Evolutionary conservation across 2,113 vertebrate genomes (phyloP), one percentile per base, ranked within the genome.

Genomic region (Elanoides forficatus): DNA sequence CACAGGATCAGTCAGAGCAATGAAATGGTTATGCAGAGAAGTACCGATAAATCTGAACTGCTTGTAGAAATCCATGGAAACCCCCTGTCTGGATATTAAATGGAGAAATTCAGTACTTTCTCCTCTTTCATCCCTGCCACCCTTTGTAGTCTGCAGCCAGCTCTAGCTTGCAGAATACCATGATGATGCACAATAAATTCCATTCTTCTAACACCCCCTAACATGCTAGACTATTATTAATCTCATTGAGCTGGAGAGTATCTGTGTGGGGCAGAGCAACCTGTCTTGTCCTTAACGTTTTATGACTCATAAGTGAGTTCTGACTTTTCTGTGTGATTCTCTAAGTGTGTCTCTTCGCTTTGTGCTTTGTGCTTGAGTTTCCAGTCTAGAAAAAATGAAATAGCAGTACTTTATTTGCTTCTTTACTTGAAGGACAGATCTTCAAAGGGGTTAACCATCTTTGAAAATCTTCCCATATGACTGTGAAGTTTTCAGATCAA

Each of bases 401-500:
- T 38, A 30, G 18, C 38, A 88, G 19, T 74, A 42, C 40, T 80
- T 85, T 19, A 59, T 75, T 91, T 81, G 13, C 26, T 88, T 62
- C 56, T 80, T 93, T 93, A 50, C 32, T 79, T 86, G 79, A 88
- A 66, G 56, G 27, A 65, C 5, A 72, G 32, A 86, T 72, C 59
- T 90, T 93, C 55, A 90, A 83, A 90, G 11, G 2, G 9, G 5
- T 72, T 80, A 86, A 92, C 30, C 10, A 38, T 38, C 48, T 91
- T 89, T 91, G 70, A 72, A 95, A 91, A 86, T 45, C 42, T 96
- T 86, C 38, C 36, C 75, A 38, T 71, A 75, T 12, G 25, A 29
- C n/a, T 90, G n/a, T 67, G 65, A 85, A 72, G 27, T 83, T 84
- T 93, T 78, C 81, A 81, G 55, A 92, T 67, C 62, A 94, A 97